Evolutionary conservation across 2,888 invertebrate genomes (phyloP).

Genomic region (Vanessa cardui): DNA sequence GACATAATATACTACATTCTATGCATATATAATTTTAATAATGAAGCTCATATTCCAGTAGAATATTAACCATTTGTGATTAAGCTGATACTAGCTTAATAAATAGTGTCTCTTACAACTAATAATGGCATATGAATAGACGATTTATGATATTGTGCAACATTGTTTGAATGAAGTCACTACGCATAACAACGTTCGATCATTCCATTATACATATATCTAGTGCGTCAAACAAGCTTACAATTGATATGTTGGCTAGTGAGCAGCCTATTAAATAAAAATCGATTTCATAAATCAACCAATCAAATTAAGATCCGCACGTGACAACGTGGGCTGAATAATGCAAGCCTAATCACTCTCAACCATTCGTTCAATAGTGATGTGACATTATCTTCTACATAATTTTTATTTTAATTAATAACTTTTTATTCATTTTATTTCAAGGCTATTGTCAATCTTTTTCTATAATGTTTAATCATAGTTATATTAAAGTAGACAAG

Average conservation of each 20-base stretch:
- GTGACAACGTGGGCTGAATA: slow-evolving; percentile 57
- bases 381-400: background rate
- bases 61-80: slow-evolving; percentile 25
- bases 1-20: background rate
- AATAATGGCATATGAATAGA: slow-evolving; percentile 55
- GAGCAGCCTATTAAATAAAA: slow-evolving; percentile 55
- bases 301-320: slow-evolving; percentile 59
- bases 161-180: slow-evolving; percentile 44
- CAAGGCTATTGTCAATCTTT: too few relatives aligned
- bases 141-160: slow-evolving; percentile 52
- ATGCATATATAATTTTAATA: background rate
- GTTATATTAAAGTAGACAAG: too few relatives aligned
- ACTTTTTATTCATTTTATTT: too few relatives aligned
- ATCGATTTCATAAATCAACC: slow-evolving; percentile 56
- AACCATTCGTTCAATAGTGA: slow-evolving; percentile 44
- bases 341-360: slow-evolving; percentile 41
- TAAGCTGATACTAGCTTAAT: slow-evolving; percentile 29
- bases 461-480: too few relatives aligned
- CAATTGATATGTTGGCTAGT: slow-evolving; percentile 37
- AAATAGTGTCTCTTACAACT: slow-evolving; percentile 41
- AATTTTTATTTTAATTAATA: background rate
- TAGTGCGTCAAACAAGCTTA: slow-evolving; percentile 44
- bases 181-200: slow-evolving; percentile 43
- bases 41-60: slow-evolving; percentile 15
- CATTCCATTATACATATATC: slow-evolving; percentile 43